Evolutionary conservation across 1,140 invertebrate species (phyloP).

Genomic region (Orius insidiosus): DNA sequence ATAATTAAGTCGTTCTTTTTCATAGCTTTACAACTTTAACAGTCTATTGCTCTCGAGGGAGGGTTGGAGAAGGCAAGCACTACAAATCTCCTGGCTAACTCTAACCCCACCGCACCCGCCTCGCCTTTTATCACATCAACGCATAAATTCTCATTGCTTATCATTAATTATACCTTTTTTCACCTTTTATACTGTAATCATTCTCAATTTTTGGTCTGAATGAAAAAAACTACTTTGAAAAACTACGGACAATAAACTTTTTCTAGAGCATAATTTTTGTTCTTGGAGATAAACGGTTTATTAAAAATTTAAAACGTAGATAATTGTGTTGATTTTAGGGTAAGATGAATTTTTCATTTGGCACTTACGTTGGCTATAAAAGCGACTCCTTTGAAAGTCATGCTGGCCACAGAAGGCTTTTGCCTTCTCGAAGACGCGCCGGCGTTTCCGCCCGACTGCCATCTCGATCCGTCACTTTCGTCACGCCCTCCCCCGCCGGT

Average conservation of each 20-base stretch:
- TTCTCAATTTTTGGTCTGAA: neutral
- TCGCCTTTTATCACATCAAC: no score
- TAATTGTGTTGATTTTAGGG: neutral
- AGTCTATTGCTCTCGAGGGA: no score
- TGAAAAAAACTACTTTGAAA: neutral
- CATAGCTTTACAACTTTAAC: no score
- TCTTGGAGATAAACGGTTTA: no score
- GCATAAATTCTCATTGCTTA: no score
- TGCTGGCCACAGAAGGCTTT: constrained; percentile 49
- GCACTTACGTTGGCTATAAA: constrained; percentile 53
- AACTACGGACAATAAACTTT: neutral
- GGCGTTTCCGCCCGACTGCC: constrained; percentile 7
- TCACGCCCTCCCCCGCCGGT: constrained; percentile 22
- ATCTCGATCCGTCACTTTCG: constrained; percentile 19
- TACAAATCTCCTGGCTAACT: no score
- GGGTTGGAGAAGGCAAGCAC: no score
- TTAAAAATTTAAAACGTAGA: neutral
- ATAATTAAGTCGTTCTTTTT: no score
- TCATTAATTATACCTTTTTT: no score
- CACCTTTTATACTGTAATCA: no score
- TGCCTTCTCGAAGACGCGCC: constrained; percentile 26
- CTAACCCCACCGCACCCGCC: no score
- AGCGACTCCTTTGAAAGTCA: constrained; percentile 45
- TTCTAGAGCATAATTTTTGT: neutral
- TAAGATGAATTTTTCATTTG: no score